Conservation (phyloP, 1,140 invertebrate genomes). For the Phortica variegata region DNA sequence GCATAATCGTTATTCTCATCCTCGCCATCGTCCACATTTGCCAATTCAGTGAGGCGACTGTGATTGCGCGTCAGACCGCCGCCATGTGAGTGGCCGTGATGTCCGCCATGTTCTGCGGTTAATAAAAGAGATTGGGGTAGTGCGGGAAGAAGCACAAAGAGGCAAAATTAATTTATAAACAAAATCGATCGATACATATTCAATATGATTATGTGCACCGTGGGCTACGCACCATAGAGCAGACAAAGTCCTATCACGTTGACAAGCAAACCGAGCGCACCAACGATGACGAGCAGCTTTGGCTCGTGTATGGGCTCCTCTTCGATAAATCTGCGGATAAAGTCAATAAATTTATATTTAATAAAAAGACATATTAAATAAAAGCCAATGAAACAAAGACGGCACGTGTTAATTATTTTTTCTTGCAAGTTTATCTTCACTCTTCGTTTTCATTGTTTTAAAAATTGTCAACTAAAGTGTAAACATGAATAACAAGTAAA, state of each 20-base stretch:
- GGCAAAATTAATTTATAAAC: neutral
- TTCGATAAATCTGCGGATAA: slow-evolving; percentile 68
- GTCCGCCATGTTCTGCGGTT: slow-evolving; percentile 71
- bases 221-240: slow-evolving; percentile 75
- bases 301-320: slow-evolving; percentile 81
- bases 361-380: too few species aligned
- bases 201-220: neutral
- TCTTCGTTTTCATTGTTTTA: too few species aligned
- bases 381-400: too few species aligned
- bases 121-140: slow-evolving; percentile 20
- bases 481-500: too few species aligned
- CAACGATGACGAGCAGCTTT: slow-evolving; percentile 74
- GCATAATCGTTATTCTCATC: slow-evolving; percentile 64
- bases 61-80: slow-evolving; percentile 65
- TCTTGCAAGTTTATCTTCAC: too few species aligned
- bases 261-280: slow-evolving; percentile 75
- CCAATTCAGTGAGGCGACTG: slow-evolving; percentile 55
- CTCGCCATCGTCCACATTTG: slow-evolving; percentile 76
- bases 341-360: slow-evolving; percentile 7
- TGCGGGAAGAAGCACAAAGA: too few species aligned
- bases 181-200: neutral
- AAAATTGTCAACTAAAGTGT: too few species aligned
- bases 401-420: too few species aligned
- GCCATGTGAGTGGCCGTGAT: slow-evolving; percentile 75
- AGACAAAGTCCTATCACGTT: slow-evolving; percentile 81